Evolutionary conservation across 2,888 invertebrate species (phyloP), one percentile per base, ranked within the genome.

Genomic region (Trissolcus japonicus): DNA sequence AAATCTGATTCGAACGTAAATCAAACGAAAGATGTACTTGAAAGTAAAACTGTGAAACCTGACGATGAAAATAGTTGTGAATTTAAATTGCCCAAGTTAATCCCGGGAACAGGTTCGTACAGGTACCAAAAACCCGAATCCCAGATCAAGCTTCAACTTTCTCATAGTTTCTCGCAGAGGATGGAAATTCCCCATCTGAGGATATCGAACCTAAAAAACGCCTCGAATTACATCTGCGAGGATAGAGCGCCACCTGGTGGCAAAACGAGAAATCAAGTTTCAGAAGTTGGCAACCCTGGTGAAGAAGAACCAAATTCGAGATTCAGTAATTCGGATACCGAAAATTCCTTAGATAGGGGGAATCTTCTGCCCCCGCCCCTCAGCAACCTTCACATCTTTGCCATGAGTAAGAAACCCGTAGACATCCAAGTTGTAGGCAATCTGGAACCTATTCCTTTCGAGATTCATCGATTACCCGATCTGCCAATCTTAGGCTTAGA

Each of bases 331-430:
- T 7, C 43, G 6, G 11, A 80, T 79, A 82, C 66, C 82, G 79
- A 43, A 43, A 43, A 43, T 9, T 78, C 80, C 1, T 4, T 72
- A 2, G 62, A 79, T 54, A 11, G 9, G 35, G 35, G 7, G 1
- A 7, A 29, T 6, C 29, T 35, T 35, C n/a, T n/a, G n/a, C 86
- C 87, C 0, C 87, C 87, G 6, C 86, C 86, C 2, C 63, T 88
- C 11, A 88, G 87, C 48, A 87, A 83, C 54, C 80, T 87, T 16
- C 87, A 88, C 40, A 87, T 89, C 65, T 88, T 88, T 53, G 87
- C 88, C 0, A 87, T 88, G 40, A 87, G 86, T 0, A 87, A 82
- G 1, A 88, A 87, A 74, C 87, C 87, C 0, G 80, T 85, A 17
- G 86, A 87, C 11, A 86, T 87, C 41, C 85, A 86, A 65, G 43